Evolutionary conservation across 1,140 invertebrate genomes (phyloP).

Genomic region (Scaptomyza graminum): DNA sequence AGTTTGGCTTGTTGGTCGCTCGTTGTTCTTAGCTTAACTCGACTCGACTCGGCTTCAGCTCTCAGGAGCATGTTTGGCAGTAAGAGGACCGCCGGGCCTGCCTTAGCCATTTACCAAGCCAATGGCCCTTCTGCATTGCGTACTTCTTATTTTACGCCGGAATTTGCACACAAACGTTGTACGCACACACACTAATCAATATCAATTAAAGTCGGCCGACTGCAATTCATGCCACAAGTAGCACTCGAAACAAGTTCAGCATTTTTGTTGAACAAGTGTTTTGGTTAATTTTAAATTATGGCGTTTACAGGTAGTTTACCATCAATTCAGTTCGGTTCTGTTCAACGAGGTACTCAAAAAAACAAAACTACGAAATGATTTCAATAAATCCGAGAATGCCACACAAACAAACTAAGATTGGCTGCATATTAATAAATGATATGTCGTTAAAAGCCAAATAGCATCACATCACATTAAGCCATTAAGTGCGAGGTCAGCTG

Average conservation of each 20-base stretch:
- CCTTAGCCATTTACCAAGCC: slow-evolving; percentile 16
- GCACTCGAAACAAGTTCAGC: background rate
- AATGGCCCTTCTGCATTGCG: background rate
- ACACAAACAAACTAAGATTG: background rate
- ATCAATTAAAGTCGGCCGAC: slow-evolving; percentile 13
- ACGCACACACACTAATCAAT: slow-evolving; percentile 6
- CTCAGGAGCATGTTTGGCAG: slow-evolving; percentile 39
- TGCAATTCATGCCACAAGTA: too few relatives aligned
- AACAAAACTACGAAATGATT: background rate
- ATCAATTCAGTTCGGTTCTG: background rate
- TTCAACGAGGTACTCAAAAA: background rate
- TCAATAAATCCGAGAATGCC: background rate
- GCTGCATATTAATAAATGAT: background rate
- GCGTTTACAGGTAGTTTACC: background rate
- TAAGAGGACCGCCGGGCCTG: slow-evolving; percentile 37
- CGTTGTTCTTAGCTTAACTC: too few relatives aligned
- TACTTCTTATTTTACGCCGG: background rate
- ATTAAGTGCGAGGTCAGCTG: slow-evolving; percentile 2
- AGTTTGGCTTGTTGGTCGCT: background rate
- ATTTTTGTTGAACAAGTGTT: background rate
- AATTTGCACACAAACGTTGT: background rate
- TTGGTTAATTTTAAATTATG: background rate
- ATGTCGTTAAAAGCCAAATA: background rate
- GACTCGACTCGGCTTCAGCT: background rate
- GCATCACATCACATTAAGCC: background rate